These are phyloP conservation scores for Dromiciops gliroides DNA, from an alignment of 2,113 vertebrate genomes.

Conservation along the genomic window DNA sequence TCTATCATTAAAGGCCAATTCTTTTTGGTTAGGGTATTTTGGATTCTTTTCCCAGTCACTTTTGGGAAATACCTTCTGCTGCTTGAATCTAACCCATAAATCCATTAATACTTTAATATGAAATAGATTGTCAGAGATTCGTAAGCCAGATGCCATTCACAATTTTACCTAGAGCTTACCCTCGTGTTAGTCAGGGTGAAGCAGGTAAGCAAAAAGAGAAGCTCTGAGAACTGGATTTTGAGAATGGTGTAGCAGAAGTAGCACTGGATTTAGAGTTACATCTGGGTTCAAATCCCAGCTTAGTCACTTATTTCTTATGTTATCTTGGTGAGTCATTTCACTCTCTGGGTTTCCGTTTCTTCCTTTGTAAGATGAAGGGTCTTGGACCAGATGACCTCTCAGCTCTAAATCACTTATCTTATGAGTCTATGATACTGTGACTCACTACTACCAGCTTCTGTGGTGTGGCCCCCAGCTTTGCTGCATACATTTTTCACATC, in stretches of 20 bases:
- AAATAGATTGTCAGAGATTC: background rate
- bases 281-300: background rate
- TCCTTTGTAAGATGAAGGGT: background rate
- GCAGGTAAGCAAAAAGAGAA: constrained; percentile 16
- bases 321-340: background rate
- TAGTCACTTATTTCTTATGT: background rate
- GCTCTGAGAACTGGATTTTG: background rate
- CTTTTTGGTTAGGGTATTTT: background rate
- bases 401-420: background rate
- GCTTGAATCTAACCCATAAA: background rate
- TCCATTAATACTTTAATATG: background rate
- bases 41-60: background rate
- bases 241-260: background rate
- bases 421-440: background rate
- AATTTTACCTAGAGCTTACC: constrained; percentile 20
- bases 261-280: background rate
- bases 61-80: background rate
- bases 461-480: background rate
- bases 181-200: constrained; percentile 15
- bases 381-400: background rate
- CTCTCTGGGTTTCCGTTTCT: background rate
- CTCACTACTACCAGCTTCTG: background rate
- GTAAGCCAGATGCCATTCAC: background rate
- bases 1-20: background rate
- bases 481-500: background rate